Base-by-base conservation (phyloP, 2,888 invertebrate genomes). In the Geophilus truncorum region DNA sequence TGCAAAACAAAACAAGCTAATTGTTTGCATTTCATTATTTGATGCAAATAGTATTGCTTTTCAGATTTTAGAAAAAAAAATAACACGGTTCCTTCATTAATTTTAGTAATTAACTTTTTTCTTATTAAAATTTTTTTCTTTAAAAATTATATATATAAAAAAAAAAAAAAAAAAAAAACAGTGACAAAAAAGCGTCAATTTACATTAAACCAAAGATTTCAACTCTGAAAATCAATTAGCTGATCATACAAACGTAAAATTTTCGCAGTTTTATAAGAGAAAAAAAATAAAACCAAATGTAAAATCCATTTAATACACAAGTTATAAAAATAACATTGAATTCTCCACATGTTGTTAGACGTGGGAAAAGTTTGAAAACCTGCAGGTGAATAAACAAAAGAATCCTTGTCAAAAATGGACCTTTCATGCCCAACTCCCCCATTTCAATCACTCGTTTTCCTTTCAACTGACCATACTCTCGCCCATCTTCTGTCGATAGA, bases 331-430 rank as follows among this genome's bases (percentile, higher is more conserved):
- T 70, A 70, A 9, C 25, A 70, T 70, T 70, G 25, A 70, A 70
- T 70, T 70, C 25, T 12, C 25, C 70, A 70, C 25, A 25, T 70
- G 70, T 70, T 70, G 28, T 70, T 70, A 25, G 1, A 70, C 70
- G 28, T 28, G 70, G 70, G 70, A 70, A 70, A 25, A 25, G 10
- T 62, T 62, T 62, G 10, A 62, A 18, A 70, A 28, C 25, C 15
- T 70, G 15, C 70, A 70, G 70, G 28, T 70, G 70, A 70, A 70
- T 25, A 70, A 28, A 70, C 70, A 70, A 70, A 23, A n/a, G 70
- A 70, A 28, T 70, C 28, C 28, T 25, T 28, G 70, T 28, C 23
- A 70, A 70, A 28, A 70, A 23, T 28, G 15, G 25, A 15, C 23
- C 12, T 28, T 23, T 70, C 12, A 10, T 25, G 6, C 45, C n/a